Conservation (phyloP, 2,888 invertebrate species). For the Teleiodes luculella region DNA sequence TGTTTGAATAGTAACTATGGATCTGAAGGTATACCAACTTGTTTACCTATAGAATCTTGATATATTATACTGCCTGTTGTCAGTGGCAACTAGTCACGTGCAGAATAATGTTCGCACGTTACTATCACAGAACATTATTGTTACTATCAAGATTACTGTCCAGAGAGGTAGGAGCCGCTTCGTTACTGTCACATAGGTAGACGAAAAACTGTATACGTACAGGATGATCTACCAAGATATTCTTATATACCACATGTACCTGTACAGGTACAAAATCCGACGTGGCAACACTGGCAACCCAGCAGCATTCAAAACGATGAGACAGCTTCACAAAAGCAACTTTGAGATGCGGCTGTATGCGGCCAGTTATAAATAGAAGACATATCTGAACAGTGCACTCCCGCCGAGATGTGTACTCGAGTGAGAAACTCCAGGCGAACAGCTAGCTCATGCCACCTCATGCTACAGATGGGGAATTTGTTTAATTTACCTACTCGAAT, state of each 20-base stretch:
- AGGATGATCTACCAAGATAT: too few species aligned
- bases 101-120: too few species aligned
- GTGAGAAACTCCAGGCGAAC: constrained; percentile 56
- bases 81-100: too few species aligned
- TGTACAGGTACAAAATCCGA: background rate
- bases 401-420: constrained; percentile 55
- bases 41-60: too few species aligned
- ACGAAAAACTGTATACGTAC: too few species aligned
- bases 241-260: too few species aligned
- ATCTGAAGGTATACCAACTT: too few species aligned
- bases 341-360: constrained; percentile 55
- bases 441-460: constrained; percentile 24
- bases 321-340: constrained; percentile 48
- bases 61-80: too few species aligned
- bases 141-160: constrained; percentile 4
- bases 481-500: constrained; percentile 8
- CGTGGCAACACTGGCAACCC: background rate
- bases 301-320: constrained; percentile 55
- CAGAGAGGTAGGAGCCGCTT: background rate
- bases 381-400: constrained; percentile 65
- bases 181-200: too few species aligned
- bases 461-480: background rate
- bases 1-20: too few species aligned
- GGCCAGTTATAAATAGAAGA: constrained; percentile 70
- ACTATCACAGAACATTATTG: too few species aligned